Conservation (phyloP, 2,888 invertebrate genomes). For the Mycalesis mineus region DNA sequence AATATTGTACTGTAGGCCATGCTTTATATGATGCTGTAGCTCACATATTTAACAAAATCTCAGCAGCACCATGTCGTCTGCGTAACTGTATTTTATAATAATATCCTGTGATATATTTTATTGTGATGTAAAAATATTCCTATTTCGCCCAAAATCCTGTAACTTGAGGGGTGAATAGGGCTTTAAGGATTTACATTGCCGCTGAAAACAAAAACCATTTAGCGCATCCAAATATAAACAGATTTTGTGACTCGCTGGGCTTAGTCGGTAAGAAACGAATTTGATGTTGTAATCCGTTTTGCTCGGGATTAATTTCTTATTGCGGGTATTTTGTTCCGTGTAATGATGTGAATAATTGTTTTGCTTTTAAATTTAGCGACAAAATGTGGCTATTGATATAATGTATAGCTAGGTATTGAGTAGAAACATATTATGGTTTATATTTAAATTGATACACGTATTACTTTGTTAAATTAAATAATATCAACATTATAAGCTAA, state of each 20-base stretch:
- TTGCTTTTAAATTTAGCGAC: neutral
- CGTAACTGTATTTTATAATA: too few relatives aligned
- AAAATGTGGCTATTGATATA: too few relatives aligned
- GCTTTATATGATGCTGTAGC: too few relatives aligned
- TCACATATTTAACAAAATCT: too few relatives aligned
- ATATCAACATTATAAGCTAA: too few relatives aligned
- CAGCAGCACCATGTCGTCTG: too few relatives aligned
- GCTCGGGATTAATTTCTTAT: constrained; percentile 52
- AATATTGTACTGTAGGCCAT: too few relatives aligned
- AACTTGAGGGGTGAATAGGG: neutral
- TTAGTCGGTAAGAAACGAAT: constrained; percentile 52
- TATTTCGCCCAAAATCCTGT: neutral
- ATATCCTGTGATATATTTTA: too few relatives aligned
- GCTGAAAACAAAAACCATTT: constrained; percentile 8
- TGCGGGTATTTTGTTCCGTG: constrained; percentile 35
- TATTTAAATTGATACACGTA: too few relatives aligned
- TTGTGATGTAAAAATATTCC: neutral
- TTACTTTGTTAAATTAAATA: too few relatives aligned
- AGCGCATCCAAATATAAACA: constrained; percentile 32
- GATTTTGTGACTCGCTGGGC: constrained; percentile 31
- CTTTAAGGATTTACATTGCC: neutral
- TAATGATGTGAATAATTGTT: constrained; percentile 30
- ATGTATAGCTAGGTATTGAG: too few relatives aligned
- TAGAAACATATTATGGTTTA: too few relatives aligned
- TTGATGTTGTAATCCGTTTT: constrained; percentile 45